A percentile compares a stretch with the other conserved stretches of the same genome.
These are phyloP conservation scores for Eueremaeus valkanovi DNA, from an alignment of 2,888 invertebrate genomes.

Conservation along the genomic window DNA sequence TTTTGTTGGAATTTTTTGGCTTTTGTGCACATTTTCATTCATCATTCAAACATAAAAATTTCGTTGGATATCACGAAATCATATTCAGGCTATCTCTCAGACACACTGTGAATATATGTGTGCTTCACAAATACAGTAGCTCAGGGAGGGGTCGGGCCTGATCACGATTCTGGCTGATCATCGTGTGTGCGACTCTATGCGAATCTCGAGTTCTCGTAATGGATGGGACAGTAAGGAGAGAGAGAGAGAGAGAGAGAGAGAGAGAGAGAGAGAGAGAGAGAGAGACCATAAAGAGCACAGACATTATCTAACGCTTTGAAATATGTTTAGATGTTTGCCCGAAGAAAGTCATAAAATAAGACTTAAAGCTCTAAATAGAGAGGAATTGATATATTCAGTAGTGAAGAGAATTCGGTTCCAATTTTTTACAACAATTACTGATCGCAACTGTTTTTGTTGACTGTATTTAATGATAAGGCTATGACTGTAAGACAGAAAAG, in stretches of 20 bases:
- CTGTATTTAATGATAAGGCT: constrained; percentile 20
- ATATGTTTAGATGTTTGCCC: too few relatives aligned
- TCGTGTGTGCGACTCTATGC: neutral
- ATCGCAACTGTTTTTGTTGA: constrained; percentile 21
- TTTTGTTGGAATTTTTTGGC: constrained; percentile 10
- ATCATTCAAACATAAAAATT: constrained; percentile 3
- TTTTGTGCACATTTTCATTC: constrained; percentile 23
- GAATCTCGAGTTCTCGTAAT: neutral
- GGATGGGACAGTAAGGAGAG: neutral
- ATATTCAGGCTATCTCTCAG: constrained; percentile 29
- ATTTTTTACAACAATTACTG: constrained; percentile 17
- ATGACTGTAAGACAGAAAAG: neutral
- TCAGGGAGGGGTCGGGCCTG: neutral
- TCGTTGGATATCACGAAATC: constrained; percentile 26
- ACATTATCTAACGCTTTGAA: too few relatives aligned
- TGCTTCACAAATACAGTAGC: constrained; percentile 16
- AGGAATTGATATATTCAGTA: neutral
- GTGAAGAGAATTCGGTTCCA: neutral
- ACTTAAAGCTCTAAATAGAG: too few relatives aligned
- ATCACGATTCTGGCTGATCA: neutral
- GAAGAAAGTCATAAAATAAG: too few relatives aligned
- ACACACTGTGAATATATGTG: neutral
- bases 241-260: constrained; percentile 11
- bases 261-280: neutral
- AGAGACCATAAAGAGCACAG: neutral